Percentiles rank a stretch among this genome's conserved stretches.
phyloP scores from a whole-genome alignment of 2,113 vertebrate genomes.

The Carassius auratus region DNA sequence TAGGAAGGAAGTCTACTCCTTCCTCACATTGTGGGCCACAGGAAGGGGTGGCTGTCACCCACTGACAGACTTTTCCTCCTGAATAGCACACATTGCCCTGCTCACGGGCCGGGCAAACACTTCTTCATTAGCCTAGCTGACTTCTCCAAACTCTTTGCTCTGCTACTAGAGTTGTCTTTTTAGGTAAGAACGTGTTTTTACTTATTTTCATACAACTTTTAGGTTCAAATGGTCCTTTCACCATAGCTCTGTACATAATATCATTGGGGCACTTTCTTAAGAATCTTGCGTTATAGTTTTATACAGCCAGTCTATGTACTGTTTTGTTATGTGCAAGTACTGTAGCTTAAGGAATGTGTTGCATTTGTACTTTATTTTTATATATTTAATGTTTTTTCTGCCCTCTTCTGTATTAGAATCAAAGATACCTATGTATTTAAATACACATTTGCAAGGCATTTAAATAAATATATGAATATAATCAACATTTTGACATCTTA shows the following conservation, averaged over 20 bases:
- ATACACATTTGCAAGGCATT: background rate
- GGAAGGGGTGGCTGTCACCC: slow-evolving; percentile 71
- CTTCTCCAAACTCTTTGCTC: slow-evolving; percentile 1
- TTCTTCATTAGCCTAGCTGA: slow-evolving; percentile 36
- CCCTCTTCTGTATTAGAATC: background rate
- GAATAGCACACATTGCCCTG: slow-evolving; percentile 58
- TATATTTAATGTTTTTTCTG: background rate
- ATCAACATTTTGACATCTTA: background rate
- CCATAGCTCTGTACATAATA: background rate
- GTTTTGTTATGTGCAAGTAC: background rate
- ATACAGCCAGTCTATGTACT: background rate
- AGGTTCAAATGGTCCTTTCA: no score
- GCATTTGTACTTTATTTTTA: background rate
- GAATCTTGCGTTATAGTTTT: background rate
- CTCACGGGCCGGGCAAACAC: slow-evolving; percentile 37
- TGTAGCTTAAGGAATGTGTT: background rate
- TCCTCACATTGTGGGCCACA: slow-evolving; percentile 72
- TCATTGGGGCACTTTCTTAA: background rate
- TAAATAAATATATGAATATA: background rate
- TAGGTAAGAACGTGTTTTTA: slow-evolving; percentile 31
- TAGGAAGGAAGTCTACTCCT: slow-evolving; percentile 59
- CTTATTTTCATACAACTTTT: background rate
- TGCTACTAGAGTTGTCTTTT: background rate
- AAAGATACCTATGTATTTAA: background rate
- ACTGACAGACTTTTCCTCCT: slow-evolving; percentile 74